These are phyloP conservation scores for Chrysoperla carnea DNA, from an alignment of 1,140 invertebrate genomes.

Conservation along the genomic window DNA sequence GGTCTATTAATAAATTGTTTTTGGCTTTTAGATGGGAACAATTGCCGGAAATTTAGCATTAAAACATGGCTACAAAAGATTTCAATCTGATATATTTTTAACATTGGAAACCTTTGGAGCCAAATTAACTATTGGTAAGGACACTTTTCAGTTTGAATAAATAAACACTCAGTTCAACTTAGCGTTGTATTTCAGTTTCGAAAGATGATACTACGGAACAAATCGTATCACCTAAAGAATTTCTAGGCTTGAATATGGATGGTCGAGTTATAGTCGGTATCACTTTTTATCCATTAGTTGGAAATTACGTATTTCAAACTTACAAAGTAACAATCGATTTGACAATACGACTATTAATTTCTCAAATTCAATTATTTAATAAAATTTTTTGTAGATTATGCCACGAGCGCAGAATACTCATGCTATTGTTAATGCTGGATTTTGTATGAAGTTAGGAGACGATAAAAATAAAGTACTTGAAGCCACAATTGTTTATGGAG, in stretches of 20 bases:
- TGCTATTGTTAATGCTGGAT: conserved; percentile 67
- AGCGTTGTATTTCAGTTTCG: conserved; percentile 8
- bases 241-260: conserved; percentile 38
- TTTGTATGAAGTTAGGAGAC: conserved; percentile 39
- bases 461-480: conserved; percentile 6
- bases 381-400: conserved; percentile 34
- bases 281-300: conserved; percentile 28
- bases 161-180: not conserved
- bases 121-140: conserved; percentile 31
- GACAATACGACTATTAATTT: too few species aligned
- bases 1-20: not conserved
- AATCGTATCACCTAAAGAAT: conserved; percentile 26
- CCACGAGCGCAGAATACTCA: conserved; percentile 65
- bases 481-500: conserved; percentile 36
- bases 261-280: conserved; percentile 36
- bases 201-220: conserved; percentile 5
- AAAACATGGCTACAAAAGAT: conserved; percentile 53
- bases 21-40: conserved; percentile 36
- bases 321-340: conserved; percentile 23
- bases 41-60: conserved; percentile 65
- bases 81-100: conserved; percentile 64
- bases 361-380: too few species aligned
- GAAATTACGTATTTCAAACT: conserved; percentile 26
- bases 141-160: not conserved
- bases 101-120: conserved; percentile 52